Evolutionary conservation across 2,888 invertebrate species (phyloP).

Genomic region (Ditula angustiorana): DNA sequence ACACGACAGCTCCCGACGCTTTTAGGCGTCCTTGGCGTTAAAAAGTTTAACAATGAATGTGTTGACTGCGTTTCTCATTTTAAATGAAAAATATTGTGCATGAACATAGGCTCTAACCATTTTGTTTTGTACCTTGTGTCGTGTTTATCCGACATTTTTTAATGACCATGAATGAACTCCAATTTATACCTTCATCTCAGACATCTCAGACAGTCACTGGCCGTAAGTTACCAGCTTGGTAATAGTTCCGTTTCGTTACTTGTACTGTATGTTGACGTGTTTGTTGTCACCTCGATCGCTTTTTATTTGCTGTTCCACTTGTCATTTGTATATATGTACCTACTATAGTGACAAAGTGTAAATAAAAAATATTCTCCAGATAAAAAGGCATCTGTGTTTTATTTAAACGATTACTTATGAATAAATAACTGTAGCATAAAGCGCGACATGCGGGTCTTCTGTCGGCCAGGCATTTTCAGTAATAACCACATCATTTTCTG

Average conservation of each 20-base stretch:
- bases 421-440: slow-evolving; percentile 48
- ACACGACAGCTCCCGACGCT: no score
- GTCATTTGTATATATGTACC: slow-evolving; percentile 69
- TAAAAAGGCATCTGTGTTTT: slow-evolving; percentile 54
- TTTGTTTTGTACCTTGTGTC: no score
- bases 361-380: slow-evolving; percentile 81
- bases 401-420: slow-evolving; percentile 59
- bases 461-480: slow-evolving; percentile 29
- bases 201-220: neutral
- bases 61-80: no score
- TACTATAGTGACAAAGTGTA: slow-evolving; percentile 75
- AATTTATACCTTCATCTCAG: no score
- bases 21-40: no score
- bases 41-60: no score
- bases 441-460: slow-evolving; percentile 31
- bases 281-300: slow-evolving; percentile 50
- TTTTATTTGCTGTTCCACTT: slow-evolving; percentile 62
- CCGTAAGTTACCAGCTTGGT: neutral
- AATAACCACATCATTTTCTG: neutral
- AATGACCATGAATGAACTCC: no score
- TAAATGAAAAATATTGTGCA: no score
- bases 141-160: no score
- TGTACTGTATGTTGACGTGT: slow-evolving; percentile 47
- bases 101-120: no score
- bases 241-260: slow-evolving; percentile 28